Evolutionary conservation across 2,113 vertebrate genomes (phyloP).

Genomic region (Smithornis capensis): DNA sequence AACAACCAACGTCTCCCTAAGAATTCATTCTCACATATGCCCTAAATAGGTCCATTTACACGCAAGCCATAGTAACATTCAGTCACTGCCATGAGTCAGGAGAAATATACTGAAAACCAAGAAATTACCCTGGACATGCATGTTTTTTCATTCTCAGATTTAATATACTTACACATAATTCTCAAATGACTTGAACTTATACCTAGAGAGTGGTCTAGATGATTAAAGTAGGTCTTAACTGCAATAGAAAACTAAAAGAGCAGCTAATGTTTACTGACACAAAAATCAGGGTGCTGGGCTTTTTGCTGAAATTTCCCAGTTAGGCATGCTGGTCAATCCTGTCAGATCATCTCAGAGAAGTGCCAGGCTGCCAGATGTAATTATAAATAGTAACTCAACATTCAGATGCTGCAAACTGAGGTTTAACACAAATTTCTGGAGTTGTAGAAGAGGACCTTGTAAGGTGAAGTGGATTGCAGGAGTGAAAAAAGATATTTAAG

Average conservation of each 20-base stretch:
- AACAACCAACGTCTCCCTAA: not conserved
- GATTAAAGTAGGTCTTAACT: not conserved
- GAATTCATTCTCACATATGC: not conserved
- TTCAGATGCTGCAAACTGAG: not conserved
- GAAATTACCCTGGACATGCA: not conserved
- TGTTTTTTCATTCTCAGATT: not conserved
- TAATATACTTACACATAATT: not conserved
- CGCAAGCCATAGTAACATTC: not conserved
- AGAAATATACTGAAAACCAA: not conserved
- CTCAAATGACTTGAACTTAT: not conserved
- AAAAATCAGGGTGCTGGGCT: not conserved
- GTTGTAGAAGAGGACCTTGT: not conserved
- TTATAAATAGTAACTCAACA: not conserved
- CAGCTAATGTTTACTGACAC: not conserved
- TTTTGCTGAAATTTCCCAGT: fast-evolving
- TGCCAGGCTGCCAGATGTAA: not conserved
- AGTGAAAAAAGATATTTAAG: not conserved
- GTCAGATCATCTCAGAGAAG: not conserved
- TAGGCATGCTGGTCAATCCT: not conserved
- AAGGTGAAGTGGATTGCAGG: not conserved
- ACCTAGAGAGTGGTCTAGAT: not conserved
- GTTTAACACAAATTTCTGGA: not conserved
- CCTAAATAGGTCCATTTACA: not conserved
- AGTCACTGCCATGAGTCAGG: not conserved
- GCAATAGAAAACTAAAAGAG: not conserved